phyloP scores from a whole-genome alignment of 2,797 vertebrate genomes.

The Ctenosaura bakeri region DNA sequence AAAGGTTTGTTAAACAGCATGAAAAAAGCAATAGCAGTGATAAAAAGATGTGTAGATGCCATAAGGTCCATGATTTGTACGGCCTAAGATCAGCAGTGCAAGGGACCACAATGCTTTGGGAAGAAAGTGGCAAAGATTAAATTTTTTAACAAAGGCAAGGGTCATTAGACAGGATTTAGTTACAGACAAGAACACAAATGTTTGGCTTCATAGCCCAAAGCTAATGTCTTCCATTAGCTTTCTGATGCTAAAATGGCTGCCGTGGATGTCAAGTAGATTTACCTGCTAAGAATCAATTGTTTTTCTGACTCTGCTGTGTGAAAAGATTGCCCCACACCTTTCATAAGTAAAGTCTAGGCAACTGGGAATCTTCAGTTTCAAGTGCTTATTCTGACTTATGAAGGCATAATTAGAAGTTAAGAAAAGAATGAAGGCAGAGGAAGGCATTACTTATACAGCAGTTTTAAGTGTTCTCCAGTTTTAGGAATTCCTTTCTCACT shows the following conservation, averaged over 20 bases:
- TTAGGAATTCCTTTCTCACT: not conserved
- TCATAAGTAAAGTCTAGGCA: not conserved
- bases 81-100: constrained; percentile 17
- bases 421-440: not conserved
- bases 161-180: not conserved
- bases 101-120: not conserved
- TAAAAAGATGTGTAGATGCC: constrained; percentile 40
- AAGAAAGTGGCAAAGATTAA: constrained; percentile 14
- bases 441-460: not conserved
- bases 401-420: not conserved
- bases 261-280: not conserved
- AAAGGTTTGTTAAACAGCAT: constrained; percentile 61
- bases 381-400: not conserved
- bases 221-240: not conserved
- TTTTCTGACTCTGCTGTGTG: not conserved
- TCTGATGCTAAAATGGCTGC: accelerated
- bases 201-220: not conserved
- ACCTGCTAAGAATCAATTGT: not conserved
- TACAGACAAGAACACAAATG: not conserved
- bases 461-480: not conserved
- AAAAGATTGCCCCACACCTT: not conserved
- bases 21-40: constrained; percentile 32
- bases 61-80: not conserved
- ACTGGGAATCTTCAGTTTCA: not conserved
- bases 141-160: not conserved